Conservation (phyloP, 2,888 invertebrate species). For the Parasteatoda lunata region DNA sequence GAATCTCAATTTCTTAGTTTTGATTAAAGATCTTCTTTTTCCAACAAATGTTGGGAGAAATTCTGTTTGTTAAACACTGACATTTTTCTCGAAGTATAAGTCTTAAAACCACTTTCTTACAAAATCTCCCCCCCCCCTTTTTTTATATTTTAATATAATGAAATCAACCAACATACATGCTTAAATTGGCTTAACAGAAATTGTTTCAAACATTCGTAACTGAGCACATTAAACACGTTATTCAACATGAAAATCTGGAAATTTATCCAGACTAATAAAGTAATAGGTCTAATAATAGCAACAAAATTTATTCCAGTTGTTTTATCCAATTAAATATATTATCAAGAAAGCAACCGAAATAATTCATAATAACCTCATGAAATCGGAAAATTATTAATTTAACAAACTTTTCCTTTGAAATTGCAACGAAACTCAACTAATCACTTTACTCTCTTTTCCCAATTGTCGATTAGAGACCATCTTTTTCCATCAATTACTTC, state of each 20-base stretch:
- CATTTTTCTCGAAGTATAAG: not conserved
- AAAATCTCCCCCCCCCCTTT: not conserved
- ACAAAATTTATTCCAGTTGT: too few relatives aligned
- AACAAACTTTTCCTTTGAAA: not conserved
- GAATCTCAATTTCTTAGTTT: not conserved
- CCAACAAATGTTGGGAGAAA: not conserved
- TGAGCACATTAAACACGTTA: too few relatives aligned
- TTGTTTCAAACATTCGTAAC: too few relatives aligned
- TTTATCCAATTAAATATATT: too few relatives aligned
- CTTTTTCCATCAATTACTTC: conserved; percentile 5
- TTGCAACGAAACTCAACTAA: not conserved
- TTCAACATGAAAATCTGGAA: too few relatives aligned
- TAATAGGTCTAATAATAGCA: too few relatives aligned
- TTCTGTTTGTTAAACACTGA: not conserved
- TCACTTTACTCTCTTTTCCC: not conserved
- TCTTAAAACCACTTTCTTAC: not conserved
- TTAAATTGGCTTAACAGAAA: too few relatives aligned
- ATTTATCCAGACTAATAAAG: too few relatives aligned
- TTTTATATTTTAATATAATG: not conserved
- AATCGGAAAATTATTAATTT: not conserved
- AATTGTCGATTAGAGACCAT: not conserved
- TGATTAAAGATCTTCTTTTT: not conserved
- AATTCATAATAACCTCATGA: not conserved
- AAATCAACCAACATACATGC: too few relatives aligned
- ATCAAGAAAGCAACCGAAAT: too few relatives aligned